Conservation (phyloP, 2,113 vertebrate genomes). For the Chaenocephalus aceratus region DNA sequence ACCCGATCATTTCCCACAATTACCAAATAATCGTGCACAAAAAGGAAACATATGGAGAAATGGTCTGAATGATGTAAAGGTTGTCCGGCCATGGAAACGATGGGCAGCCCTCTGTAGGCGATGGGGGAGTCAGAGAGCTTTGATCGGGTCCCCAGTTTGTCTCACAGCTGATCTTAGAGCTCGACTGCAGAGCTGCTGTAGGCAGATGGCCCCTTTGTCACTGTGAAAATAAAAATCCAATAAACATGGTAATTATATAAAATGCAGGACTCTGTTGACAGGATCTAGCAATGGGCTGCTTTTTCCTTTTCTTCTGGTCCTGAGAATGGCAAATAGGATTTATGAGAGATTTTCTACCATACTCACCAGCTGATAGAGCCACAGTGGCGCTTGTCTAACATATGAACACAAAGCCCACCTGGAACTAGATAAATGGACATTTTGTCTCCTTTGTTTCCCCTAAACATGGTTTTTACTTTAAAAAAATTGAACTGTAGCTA, state of each 20-base stretch:
- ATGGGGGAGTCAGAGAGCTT: conserved; percentile 50
- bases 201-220: conserved; percentile 86
- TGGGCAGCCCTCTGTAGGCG: conserved; percentile 9
- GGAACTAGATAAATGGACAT: conserved; percentile 4
- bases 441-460: neutral
- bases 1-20: neutral
- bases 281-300: conserved; percentile 61
- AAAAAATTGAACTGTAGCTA: neutral
- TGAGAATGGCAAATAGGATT: conserved; percentile 77
- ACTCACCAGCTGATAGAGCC: conserved; percentile 44
- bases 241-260: conserved; percentile 89
- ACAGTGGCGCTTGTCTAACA: conserved; percentile 8
- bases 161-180: conserved; percentile 75
- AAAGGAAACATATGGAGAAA: neutral
- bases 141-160: conserved; percentile 75
- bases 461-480: neutral
- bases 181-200: conserved; percentile 70
- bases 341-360: conserved; percentile 54
- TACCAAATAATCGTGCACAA: neutral
- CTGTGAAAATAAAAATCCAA: conserved; percentile 87
- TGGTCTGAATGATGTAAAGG: neutral
- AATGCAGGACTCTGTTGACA: conserved; percentile 75
- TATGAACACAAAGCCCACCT: conserved; percentile 29
- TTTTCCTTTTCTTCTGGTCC: conserved; percentile 61
- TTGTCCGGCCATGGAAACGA: neutral